Base-by-base conservation (phyloP, 2,113 vertebrate species). In the Podilymbus podiceps region DNA sequence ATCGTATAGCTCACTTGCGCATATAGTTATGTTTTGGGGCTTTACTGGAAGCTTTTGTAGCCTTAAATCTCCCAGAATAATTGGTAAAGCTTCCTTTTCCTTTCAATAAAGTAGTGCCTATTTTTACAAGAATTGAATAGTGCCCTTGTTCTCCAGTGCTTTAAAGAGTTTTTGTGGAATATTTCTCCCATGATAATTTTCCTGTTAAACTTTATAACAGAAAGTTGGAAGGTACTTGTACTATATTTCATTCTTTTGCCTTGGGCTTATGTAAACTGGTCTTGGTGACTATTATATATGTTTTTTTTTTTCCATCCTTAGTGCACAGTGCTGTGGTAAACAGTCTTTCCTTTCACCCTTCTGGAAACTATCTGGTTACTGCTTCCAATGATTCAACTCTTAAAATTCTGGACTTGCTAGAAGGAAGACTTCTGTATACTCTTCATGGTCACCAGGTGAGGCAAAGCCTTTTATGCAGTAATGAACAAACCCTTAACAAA, bases 381-480 rank as follows among this genome's bases (percentile, higher is more conserved):
- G 99, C 99, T 22, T 99, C 99, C 91, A 99, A 97, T 8, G 99
- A 99, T 97, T 99, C 99, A 52, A 99, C 99, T 49, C 95, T 99
- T 96, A 99, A 99, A 98, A 98, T 99, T 92, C 95, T 99, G 97
- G 99, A 99, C 94, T 98, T 99, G 85, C 94, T 99, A 83, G 99
- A 99, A 96, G 99, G 99, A 87, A 98, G 99, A 81, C 98, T 99
- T 42, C 98, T 99, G 38, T 99, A 99, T 85, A 99, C 99, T 8
- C 98, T 99, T 42, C 99, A 99, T 2, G 99, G 99, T 86, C 99
- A 99, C 92, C 99, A 99, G 99, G 99, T 99, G 97, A 98, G 98
- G 28, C 79, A 62, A 76, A 82, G n/a, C 13, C 42, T 78, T 91
- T 83, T 52, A 19, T 63, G 47, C 30, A 38, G 30, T 38, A 38